Evolutionary conservation across 2,888 invertebrate species (phyloP).

Genomic region (Parasteatoda lunata): DNA sequence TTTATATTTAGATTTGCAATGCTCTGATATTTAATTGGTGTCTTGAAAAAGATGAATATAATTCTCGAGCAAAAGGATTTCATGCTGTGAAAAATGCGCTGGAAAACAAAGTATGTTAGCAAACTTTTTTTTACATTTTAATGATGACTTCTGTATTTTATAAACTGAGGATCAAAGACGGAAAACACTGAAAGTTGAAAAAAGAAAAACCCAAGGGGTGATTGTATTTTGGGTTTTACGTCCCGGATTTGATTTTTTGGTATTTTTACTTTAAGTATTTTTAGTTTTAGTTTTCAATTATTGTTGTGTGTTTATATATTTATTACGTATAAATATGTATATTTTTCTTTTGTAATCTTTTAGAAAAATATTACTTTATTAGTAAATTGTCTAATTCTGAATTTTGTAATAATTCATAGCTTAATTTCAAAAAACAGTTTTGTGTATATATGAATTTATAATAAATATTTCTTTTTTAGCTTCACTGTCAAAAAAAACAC

Average conservation of each 20-base stretch:
- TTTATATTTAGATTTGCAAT: conserved; percentile 37
- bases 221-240: too few species aligned
- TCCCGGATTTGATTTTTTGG: too few species aligned
- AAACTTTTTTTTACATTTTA: too few species aligned
- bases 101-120: conserved; percentile 73
- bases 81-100: conserved; percentile 77
- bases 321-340: not conserved
- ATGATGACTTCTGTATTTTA: too few species aligned
- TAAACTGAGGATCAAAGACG: too few species aligned
- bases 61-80: conserved; percentile 81
- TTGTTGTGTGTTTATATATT: not conserved
- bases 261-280: not conserved
- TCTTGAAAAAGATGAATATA: conserved; percentile 78
- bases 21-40: conserved; percentile 78
- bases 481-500: conserved; percentile 80
- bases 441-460: not conserved
- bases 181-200: too few species aligned
- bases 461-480: conserved; percentile 72
- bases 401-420: too few species aligned
- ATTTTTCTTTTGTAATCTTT: not conserved
- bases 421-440: too few species aligned
- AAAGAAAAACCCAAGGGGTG: too few species aligned
- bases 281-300: too few species aligned
- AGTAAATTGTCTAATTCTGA: too few species aligned
- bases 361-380: not conserved